Evolutionary conservation across 2,113 vertebrate genomes (phyloP), one percentile per base, ranked within the genome.

Genomic region (Motacilla alba): DNA sequence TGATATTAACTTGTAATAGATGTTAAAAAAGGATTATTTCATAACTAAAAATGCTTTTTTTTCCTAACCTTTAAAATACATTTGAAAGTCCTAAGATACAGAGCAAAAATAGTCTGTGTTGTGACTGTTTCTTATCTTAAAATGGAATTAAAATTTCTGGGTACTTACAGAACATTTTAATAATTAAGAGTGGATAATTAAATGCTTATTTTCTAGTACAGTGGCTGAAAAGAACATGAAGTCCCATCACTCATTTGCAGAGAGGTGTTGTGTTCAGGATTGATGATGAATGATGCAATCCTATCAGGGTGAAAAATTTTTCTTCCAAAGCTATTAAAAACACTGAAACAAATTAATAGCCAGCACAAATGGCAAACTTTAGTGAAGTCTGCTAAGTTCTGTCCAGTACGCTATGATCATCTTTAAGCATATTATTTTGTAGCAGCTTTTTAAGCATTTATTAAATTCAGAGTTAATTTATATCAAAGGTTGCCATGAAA

Each of bases 81-180:
- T 27, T 92, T 94, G 47, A 83, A 97, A 96, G 30, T 55, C 39
- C 35, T 81, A 20, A 77, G 79, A 93, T 83, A 91, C 1, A 68
- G 37, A 81, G 41, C 44, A 93, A 84, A 94, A 95, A 53, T 58
- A 72, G 35, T 89, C 93, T 92, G 22, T 84, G 39, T 78, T 90
- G 30, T 70, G 76, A 47, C 92, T 94, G 22, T 88, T 94, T 95
- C 93, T 91, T 96, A 90, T 96, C 92, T 93, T 96, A 92, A 94
- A 96, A 95, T 84, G 23, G 85, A 94, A 90, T 90, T 95, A 77
- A 75, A 89, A 30, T 84, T 93, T 93, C 81, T 63, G 64, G 21
- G 72, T 85, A 80, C 67, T 94, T 89, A 49, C 6, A 33, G 83
- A 94, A 78, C 73, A 83, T 68, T 87, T 95, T 83, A 96, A 95